Percentiles rank a stretch among this genome's conserved stretches.
Evolutionary conservation across 2,888 invertebrate genomes (phyloP).

Genomic region (Aphrophora alni): DNA sequence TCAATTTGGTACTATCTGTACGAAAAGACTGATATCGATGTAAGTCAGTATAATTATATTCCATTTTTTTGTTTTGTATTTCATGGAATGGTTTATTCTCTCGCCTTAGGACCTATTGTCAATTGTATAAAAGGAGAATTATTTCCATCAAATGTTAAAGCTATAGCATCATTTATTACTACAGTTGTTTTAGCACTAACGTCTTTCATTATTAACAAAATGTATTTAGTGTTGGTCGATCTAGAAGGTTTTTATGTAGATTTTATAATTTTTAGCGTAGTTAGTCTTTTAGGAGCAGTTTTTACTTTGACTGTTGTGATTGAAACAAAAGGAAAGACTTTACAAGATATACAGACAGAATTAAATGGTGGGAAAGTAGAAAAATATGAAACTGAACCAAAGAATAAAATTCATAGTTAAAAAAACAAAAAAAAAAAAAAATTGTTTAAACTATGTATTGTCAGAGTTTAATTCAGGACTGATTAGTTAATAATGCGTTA

Average conservation of each 20-base stretch:
- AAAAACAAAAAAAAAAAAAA: too few relatives aligned
- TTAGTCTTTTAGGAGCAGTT: neutral
- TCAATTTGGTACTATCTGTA: slow-evolving; percentile 44
- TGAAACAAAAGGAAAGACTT: too few relatives aligned
- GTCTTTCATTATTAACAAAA: slow-evolving; percentile 65
- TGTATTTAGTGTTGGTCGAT: slow-evolving; percentile 58
- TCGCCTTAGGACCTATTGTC: slow-evolving; percentile 67
- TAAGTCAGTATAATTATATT: slow-evolving; percentile 42
- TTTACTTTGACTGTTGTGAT: neutral
- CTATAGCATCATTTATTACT: slow-evolving; percentile 64
- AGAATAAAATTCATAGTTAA: neutral
- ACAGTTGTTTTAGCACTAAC: slow-evolving; percentile 64
- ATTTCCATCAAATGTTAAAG: slow-evolving; percentile 69
- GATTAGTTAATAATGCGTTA: too few relatives aligned
- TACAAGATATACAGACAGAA: too few relatives aligned
- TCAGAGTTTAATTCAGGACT: too few relatives aligned
- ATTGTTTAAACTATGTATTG: too few relatives aligned
- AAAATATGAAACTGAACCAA: neutral
- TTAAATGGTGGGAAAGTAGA: neutral
- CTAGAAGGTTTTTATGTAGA: neutral
- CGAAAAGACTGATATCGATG: slow-evolving; percentile 38
- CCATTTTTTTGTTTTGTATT: slow-evolving; percentile 62
- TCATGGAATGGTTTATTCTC: slow-evolving; percentile 65
- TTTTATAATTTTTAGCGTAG: neutral
- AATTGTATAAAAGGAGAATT: slow-evolving; percentile 70